phyloP scores from a whole-genome alignment of 2,113 vertebrate species.

The Amia ocellicauda region DNA sequence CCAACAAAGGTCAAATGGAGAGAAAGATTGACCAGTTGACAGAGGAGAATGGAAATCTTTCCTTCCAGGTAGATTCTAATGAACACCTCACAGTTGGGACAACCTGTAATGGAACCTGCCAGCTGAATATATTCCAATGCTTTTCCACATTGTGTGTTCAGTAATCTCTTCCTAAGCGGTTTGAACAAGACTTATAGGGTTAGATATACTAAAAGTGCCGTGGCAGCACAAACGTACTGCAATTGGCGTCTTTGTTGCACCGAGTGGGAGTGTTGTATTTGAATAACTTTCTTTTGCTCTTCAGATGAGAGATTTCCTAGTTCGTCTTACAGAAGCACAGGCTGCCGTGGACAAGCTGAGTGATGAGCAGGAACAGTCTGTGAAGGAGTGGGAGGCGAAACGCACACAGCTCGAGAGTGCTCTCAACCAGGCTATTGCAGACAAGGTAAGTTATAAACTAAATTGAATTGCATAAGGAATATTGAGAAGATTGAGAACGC shows the following conservation, averaged over 20 bases:
- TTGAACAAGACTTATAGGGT: too few relatives aligned
- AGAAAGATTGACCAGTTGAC: slow-evolving; percentile 76
- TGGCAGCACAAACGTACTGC: too few relatives aligned
- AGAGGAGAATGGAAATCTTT: slow-evolving; percentile 81
- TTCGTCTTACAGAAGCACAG: slow-evolving; percentile 67
- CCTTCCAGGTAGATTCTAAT: slow-evolving; percentile 70
- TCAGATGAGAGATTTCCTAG: slow-evolving; percentile 72
- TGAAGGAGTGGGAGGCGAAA: slow-evolving; percentile 57
- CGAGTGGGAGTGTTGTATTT: not conserved
- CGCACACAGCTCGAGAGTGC: slow-evolving; percentile 62
- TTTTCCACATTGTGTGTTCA: too few relatives aligned
- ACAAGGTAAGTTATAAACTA: slow-evolving; percentile 68
- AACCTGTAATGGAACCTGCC: too few relatives aligned
- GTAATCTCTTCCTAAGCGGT: too few relatives aligned
- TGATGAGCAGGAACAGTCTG: slow-evolving; percentile 58
- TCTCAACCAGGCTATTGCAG: slow-evolving; percentile 59
- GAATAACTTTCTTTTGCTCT: not conserved
- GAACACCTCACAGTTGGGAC: too few relatives aligned
- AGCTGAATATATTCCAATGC: too few relatives aligned
- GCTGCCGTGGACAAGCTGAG: slow-evolving; percentile 68
- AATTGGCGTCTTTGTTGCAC: too few relatives aligned
- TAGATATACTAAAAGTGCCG: too few relatives aligned
- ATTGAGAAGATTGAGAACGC: too few relatives aligned
- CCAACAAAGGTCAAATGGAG: slow-evolving; percentile 75
- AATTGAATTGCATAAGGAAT: too few relatives aligned